Percentiles rank a stretch among this genome's conserved stretches.
These are phyloP conservation scores for Cyrtonyx montezumae DNA, from an alignment of 2,113 vertebrate genomes.

Conservation along the genomic window DNA sequence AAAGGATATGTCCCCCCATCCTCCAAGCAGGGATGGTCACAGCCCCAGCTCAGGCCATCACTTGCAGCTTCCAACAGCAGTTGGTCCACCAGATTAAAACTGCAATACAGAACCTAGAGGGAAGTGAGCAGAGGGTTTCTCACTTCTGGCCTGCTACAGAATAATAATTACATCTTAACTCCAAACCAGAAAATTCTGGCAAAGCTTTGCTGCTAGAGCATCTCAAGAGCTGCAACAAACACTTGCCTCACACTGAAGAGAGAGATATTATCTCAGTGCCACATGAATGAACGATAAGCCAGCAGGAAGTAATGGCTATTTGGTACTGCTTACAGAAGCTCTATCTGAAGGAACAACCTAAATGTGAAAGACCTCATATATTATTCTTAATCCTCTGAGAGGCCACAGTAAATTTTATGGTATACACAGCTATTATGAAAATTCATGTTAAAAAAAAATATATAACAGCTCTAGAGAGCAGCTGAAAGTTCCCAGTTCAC, in stretches of 20 bases:
- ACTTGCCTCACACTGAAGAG: neutral
- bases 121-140: neutral
- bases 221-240: neutral
- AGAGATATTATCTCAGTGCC: neutral
- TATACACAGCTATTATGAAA: neutral
- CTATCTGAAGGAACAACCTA: neutral
- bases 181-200: neutral
- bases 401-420: neutral
- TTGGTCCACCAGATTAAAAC: neutral
- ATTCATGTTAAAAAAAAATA: neutral
- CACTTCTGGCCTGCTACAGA: neutral
- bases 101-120: neutral
- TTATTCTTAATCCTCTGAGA: neutral
- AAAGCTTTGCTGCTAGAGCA: neutral
- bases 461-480: neutral
- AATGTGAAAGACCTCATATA: conserved; percentile 6
- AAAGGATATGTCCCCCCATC: neutral
- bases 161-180: neutral
- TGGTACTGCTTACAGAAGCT: neutral
- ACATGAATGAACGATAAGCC: neutral
- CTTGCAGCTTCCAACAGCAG: accelerated
- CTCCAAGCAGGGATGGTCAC: neutral
- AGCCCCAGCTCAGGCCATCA: neutral
- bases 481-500: neutral
- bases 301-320: neutral